Evolutionary conservation across 2,888 invertebrate genomes (phyloP).

Genomic region (Hemaris fuciformis): DNA sequence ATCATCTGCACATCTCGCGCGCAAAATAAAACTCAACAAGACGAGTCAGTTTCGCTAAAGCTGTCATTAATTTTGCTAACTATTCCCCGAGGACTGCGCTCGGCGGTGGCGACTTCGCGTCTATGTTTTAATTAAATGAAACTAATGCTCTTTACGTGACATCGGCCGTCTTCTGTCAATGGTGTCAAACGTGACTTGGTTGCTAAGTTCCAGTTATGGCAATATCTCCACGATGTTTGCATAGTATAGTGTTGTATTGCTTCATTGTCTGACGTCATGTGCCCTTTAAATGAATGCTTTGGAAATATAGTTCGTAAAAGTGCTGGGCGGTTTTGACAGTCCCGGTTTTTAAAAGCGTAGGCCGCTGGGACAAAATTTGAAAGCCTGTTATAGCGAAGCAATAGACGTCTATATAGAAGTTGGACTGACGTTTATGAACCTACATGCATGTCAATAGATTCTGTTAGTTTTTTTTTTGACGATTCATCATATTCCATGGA

Average conservation of each 20-base stretch:
- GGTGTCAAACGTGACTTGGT: constrained; percentile 38
- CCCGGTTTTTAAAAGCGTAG: too few relatives aligned
- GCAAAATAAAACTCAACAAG: neutral
- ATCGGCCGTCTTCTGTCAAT: constrained; percentile 34
- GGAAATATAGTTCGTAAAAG: too few relatives aligned
- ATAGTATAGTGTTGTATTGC: constrained; percentile 22
- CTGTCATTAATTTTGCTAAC: constrained; percentile 3
- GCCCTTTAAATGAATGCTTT: too few relatives aligned
- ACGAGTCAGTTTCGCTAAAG: constrained; percentile 1
- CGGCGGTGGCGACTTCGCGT: neutral
- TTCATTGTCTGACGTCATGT: constrained; percentile 25
- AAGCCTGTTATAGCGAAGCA: too few relatives aligned
- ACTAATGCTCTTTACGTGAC: constrained; percentile 34
- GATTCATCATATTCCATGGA: too few relatives aligned
- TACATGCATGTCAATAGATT: too few relatives aligned
- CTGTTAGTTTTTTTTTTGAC: too few relatives aligned
- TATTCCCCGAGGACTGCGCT: neutral
- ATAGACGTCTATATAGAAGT: too few relatives aligned
- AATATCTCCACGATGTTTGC: constrained; percentile 28
- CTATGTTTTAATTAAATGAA: constrained; percentile 14
- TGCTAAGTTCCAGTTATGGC: constrained; percentile 19
- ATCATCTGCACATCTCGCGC: too few relatives aligned
- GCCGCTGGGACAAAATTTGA: too few relatives aligned
- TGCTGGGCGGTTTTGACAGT: too few relatives aligned
- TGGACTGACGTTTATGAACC: too few relatives aligned